phyloP scores from a whole-genome alignment of 2,797 vertebrate genomes.

The Rhinophrynus dorsalis region DNA sequence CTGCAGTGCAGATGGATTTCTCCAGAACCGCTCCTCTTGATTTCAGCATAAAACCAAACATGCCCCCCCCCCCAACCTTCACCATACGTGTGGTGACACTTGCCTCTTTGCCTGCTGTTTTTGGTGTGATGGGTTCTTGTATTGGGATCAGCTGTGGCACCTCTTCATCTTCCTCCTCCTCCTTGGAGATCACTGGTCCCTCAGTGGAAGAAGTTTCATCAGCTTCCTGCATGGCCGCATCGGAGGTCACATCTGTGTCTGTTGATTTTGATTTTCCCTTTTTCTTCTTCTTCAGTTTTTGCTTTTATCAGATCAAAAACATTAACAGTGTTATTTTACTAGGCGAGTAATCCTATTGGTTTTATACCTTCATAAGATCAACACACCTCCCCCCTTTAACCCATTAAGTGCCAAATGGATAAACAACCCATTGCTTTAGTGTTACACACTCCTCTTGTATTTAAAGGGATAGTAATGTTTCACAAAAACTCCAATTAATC shows the following conservation, averaged over 20 bases:
- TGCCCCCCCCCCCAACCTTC: too few relatives aligned
- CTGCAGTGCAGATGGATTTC: not conserved
- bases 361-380: too few relatives aligned
- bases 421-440: too few relatives aligned
- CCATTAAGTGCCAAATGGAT: too few relatives aligned
- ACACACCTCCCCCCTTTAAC: too few relatives aligned
- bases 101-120: slow-evolving; percentile 44
- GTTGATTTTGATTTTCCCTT: not conserved
- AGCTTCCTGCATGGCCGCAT: not conserved
- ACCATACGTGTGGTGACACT: not conserved
- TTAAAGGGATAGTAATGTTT: too few relatives aligned
- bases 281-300: slow-evolving; percentile 46
- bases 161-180: slow-evolving; percentile 54
- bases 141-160: slow-evolving; percentile 69
- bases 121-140: slow-evolving; percentile 16
- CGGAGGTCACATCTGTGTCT: not conserved
- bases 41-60: not conserved
- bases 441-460: too few relatives aligned
- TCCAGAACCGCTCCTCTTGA: not conserved
- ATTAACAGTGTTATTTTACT: not conserved
- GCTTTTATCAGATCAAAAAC: slow-evolving; percentile 44
- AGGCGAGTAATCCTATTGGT: too few relatives aligned
- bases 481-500: too few relatives aligned
- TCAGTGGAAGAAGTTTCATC: not conserved
- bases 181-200: not conserved